Evolutionary conservation across 1,140 invertebrate genomes (phyloP), one percentile per base, ranked within the genome.

Genomic region (Calliopsis andreniformis): DNA sequence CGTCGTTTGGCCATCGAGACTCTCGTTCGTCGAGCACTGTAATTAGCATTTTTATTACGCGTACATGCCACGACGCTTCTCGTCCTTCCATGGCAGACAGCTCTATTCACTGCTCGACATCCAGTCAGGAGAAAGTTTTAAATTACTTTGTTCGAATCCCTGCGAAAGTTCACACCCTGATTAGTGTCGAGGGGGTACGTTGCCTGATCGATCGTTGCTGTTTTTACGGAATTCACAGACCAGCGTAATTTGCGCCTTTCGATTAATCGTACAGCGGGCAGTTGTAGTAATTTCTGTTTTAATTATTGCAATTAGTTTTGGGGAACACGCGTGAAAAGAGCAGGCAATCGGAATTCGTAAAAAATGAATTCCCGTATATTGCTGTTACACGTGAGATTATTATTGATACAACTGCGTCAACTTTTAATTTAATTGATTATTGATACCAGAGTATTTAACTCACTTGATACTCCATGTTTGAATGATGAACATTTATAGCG

Each of bases 1-100:
- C 20, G 20, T 25, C 23, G 18, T 18, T 53, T 47, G 35, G 45
- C 12, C 25, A 25, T 49, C 20, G 49, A 30, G 70, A n/a, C 32
- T 58, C 28, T 14, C 49, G 23, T 47, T 35, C 59, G 39, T 67
- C 62, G 18, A 20, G 20, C 79, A 51, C 71, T 70, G 45, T 66
- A 82, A 85, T 85, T 85, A 82, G 77, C 72, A 81, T 85, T 85
- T 85, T 82, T 84, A 85, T 76, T 75, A 79, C 55, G 28, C 55
- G 69, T 70, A 61, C 62, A 55, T 73, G 76, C 76, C 66, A 63
- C 73, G 55, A 23, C 18, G 30, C 35, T 75, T 56, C 69, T 39
- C 76, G 49, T 76, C 56, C 45, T n/a, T 35, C 35, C 23, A 71
- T 53, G 42, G 53, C 76, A 43, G 72, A 69, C 66, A 78, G 66